phyloP scores from a whole-genome alignment of 2,113 vertebrate species.

The Xerus inauris region DNA sequence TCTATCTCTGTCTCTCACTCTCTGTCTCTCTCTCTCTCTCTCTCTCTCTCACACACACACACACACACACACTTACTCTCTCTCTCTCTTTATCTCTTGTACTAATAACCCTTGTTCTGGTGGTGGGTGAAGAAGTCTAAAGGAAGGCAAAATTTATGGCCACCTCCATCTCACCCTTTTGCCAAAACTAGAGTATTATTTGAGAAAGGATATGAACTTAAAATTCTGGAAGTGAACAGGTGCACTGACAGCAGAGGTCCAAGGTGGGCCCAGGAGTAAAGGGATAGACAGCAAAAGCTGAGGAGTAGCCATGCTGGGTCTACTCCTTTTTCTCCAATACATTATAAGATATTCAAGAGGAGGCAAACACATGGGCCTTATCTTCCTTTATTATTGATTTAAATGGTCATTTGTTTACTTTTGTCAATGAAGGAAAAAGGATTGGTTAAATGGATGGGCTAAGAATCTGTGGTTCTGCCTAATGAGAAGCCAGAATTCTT shows the following conservation, averaged over 20 bases:
- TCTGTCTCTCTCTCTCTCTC: neutral
- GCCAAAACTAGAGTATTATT: neutral
- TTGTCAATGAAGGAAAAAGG: neutral
- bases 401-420: neutral
- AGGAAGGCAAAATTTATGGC: neutral
- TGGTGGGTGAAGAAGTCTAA: neutral
- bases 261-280: neutral
- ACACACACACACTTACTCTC: neutral
- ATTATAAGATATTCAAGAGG: neutral
- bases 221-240: neutral
- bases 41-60: neutral
- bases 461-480: neutral
- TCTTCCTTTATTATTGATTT: neutral
- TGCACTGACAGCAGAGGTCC: neutral
- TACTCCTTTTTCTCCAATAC: neutral
- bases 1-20: neutral
- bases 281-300: neutral
- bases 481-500: neutral
- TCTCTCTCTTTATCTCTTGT: neutral
- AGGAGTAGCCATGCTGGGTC: neutral
- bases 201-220: neutral
- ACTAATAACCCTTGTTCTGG: neutral
- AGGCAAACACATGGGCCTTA: neutral
- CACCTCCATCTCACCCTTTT: neutral
- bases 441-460: neutral